These are phyloP conservation scores for Dascillus cervinus DNA, from an alignment of 2,888 invertebrate genomes.

Conservation along the genomic window DNA sequence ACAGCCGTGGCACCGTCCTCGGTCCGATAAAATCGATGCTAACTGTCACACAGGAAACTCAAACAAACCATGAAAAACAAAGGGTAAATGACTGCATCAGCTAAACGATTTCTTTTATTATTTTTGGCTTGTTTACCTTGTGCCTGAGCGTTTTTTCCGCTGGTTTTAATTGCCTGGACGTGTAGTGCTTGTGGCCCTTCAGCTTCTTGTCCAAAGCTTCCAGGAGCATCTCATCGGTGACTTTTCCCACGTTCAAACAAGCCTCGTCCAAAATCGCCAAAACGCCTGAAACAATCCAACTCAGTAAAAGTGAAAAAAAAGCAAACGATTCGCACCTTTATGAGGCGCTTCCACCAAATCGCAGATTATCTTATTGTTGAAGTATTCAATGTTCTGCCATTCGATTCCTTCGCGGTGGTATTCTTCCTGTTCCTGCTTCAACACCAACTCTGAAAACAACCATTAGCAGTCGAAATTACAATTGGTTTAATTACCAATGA, in stretches of 20 bases:
- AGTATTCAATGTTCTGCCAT: conserved; percentile 92
- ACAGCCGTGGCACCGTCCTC: too few relatives aligned
- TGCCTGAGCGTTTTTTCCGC: conserved; percentile 56
- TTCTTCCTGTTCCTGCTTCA: conserved; percentile 98
- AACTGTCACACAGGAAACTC: too few relatives aligned
- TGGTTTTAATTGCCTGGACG: conserved; percentile 76
- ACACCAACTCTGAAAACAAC: conserved; percentile 69
- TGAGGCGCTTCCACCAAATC: conserved; percentile 92
- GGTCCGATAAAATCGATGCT: too few relatives aligned
- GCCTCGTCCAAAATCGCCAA: conserved; percentile 95
- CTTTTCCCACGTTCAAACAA: conserved; percentile 90
- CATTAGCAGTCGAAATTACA: not conserved
- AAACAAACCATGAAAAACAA: too few relatives aligned
- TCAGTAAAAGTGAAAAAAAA: too few relatives aligned
- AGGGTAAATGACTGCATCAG: too few relatives aligned
- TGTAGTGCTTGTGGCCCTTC: conserved; percentile 80
- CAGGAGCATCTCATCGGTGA: conserved; percentile 74
- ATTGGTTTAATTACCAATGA: conserved; percentile 62
- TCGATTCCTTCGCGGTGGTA: conserved; percentile 92
- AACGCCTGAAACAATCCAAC: conserved; percentile 33
- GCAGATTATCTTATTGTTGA: conserved; percentile 95
- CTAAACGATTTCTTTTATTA: too few relatives aligned
- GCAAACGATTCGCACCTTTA: conserved; percentile 70
- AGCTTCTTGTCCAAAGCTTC: conserved; percentile 91
- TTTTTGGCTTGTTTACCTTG: too few relatives aligned